These are phyloP conservation scores for Plumapathes pennacea DNA, from an alignment of 92 coral and sea anemone species.

Conservation along the genomic window DNA sequence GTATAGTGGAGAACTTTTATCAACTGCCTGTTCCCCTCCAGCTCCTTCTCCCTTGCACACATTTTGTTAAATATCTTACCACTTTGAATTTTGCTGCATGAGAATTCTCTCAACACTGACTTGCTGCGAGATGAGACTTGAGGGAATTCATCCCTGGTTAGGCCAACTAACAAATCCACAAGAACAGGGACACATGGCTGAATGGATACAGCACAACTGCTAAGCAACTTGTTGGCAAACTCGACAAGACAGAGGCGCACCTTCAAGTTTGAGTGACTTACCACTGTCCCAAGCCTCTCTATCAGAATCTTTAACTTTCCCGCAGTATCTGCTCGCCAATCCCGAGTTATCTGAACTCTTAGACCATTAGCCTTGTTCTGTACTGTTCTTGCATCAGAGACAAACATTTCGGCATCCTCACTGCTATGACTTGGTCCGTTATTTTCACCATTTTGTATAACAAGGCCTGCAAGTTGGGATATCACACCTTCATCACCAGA, in stretches of 20 bases:
- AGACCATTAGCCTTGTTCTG: slow-evolving; percentile 36
- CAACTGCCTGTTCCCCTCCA: too few species aligned
- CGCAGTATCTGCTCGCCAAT: slow-evolving; percentile 73
- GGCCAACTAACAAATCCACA: slow-evolving; percentile 76
- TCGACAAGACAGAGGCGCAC: slow-evolving; percentile 68
- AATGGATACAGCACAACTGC: slow-evolving; percentile 61
- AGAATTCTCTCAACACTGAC: slow-evolving; percentile 46
- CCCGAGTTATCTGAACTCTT: slow-evolving; percentile 31
- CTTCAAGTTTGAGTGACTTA: slow-evolving; percentile 78
- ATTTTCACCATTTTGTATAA: slow-evolving; percentile 1
- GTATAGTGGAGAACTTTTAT: too few species aligned
- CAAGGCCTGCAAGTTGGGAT: slow-evolving; percentile 41
- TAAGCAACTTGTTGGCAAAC: slow-evolving; percentile 61
- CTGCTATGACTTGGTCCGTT: not conserved
- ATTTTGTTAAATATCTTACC: too few species aligned
- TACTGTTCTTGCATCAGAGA: slow-evolving; percentile 8
- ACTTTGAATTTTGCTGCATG: slow-evolving; percentile 23
- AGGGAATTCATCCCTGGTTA: slow-evolving; percentile 68
- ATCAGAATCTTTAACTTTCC: slow-evolving; percentile 72
- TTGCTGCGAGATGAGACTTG: slow-evolving; percentile 70
- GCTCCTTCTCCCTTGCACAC: too few species aligned
- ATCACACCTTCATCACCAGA: slow-evolving; percentile 38
- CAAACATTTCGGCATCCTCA: not conserved
- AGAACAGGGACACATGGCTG: slow-evolving; percentile 58
- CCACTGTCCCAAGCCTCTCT: slow-evolving; percentile 42